Base-by-base conservation (phyloP, 1,140 invertebrate species). In the Tetragnatha versicolor region DNA sequence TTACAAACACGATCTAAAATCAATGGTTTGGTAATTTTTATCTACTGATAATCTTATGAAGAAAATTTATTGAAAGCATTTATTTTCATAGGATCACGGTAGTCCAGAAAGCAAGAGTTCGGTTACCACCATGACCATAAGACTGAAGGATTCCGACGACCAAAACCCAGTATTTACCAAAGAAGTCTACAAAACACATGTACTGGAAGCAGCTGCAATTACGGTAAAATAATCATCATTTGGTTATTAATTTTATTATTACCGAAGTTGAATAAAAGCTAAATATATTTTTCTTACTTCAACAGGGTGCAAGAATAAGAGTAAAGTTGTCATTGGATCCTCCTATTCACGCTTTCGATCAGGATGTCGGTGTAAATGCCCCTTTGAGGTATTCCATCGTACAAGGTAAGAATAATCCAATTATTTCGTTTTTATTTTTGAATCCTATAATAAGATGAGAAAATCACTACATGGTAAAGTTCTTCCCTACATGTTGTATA, bases 111-210 rank as follows among this genome's bases (percentile, higher is more conserved):
- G 82, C 61, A 72, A 84, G 37, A 81, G 76, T 35, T 77, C 81
- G 9, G 80, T 84, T 1, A 93, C 94, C 0, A 96, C 93, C 0
- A 85, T 96, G 60, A 94, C 92, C 0, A 92, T 96, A 0, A 93
- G 93, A 81, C 90, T 97, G 14, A 90, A 91, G 84, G 94, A 83
- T 70, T 76, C 93, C 31, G 94, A 96, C 82, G 94, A 96, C 84
- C 92, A 94, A 84, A 93, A 94, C 31, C 94, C 94, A 0, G 91
- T 92, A 81, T 97, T 97, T 84, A 92, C 93, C 0, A 88, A 90
- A 60, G 91, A 92, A 14, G 89, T 91, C 3, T 96, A 96, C 85
- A 89, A 89, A 63, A 91, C 93, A 0, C 91, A 91, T 83, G 90
- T 97, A 60, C 89, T 90, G 12, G 95, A 97, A 85, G 83, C 73